Evolutionary conservation across 2,797 vertebrate genomes (phyloP).

Genomic region (Manis crassicaudata): DNA sequence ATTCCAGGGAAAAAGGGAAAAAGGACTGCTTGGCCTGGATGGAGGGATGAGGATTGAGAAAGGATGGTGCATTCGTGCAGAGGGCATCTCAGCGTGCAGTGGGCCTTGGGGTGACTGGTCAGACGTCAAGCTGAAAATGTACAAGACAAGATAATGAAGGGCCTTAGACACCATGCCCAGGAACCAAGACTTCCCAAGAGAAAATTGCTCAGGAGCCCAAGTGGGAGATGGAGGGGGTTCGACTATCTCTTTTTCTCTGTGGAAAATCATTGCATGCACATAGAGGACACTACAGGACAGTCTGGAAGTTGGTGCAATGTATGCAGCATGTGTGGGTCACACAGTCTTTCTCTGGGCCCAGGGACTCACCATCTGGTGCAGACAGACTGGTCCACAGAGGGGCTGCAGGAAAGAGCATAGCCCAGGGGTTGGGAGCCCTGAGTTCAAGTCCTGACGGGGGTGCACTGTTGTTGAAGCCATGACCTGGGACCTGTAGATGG

Average conservation of each 20-base stretch:
- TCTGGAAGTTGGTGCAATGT: neutral
- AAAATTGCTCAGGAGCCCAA: neutral
- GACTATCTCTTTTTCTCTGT: neutral
- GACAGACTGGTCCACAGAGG: neutral
- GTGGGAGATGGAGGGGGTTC: neutral
- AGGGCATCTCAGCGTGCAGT: neutral
- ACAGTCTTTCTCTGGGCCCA: neutral
- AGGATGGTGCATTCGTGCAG: rapidly evolving
- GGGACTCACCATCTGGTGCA: neutral
- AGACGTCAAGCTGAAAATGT: neutral
- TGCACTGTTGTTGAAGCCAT: too few relatives aligned
- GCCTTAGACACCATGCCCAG: rapidly evolving
- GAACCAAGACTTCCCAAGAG: neutral
- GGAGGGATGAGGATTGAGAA: neutral
- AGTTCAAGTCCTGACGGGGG: neutral
- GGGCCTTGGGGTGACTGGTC: rapidly evolving
- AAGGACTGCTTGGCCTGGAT: neutral
- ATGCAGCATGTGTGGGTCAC: neutral
- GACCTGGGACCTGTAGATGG: rapidly evolving
- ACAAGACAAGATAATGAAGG: neutral
- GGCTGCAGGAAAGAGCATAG: rapidly evolving
- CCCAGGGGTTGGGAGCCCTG: neutral
- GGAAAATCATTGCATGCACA: neutral
- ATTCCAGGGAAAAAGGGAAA: neutral
- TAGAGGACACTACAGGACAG: neutral